Percentiles rank a stretch among this genome's conserved stretches.
Evolutionary conservation across 2,797 vertebrate species (phyloP).

Genomic region (Distichodus sexfasciatus): DNA sequence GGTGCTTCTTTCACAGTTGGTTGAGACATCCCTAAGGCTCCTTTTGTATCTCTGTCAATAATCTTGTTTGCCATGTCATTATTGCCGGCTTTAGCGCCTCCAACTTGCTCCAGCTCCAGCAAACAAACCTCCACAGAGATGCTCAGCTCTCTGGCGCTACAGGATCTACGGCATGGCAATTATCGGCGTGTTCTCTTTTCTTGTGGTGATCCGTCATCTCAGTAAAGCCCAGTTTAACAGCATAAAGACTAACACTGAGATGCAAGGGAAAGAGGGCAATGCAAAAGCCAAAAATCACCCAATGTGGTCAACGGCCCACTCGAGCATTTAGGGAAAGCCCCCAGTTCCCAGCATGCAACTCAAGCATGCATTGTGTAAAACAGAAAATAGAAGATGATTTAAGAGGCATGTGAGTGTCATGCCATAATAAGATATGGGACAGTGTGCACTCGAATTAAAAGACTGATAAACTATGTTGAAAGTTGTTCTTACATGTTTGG

Average conservation of each 20-base stretch:
- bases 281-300: slow-evolving; percentile 5
- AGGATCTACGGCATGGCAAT: slow-evolving; percentile 72
- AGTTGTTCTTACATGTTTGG: slow-evolving; percentile 25
- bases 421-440: slow-evolving; percentile 1
- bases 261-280: slow-evolving; percentile 39
- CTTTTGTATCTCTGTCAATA: slow-evolving; percentile 82
- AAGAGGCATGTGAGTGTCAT: neutral
- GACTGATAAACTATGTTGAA: neutral
- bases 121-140: slow-evolving; percentile 75
- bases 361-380: neutral
- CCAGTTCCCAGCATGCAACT: slow-evolving; percentile 18
- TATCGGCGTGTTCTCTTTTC: slow-evolving; percentile 71
- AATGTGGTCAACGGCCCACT: neutral
- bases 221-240: slow-evolving; percentile 55
- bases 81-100: slow-evolving; percentile 69
- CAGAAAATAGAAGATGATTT: neutral
- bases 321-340: slow-evolving; percentile 3
- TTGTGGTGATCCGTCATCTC: slow-evolving; percentile 56
- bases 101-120: slow-evolving; percentile 68
- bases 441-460: neutral
- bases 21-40: slow-evolving; percentile 76
- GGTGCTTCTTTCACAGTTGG: slow-evolving; percentile 69
- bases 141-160: slow-evolving; percentile 59
- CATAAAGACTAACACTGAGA: slow-evolving; percentile 64
- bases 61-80: slow-evolving; percentile 81